Evolutionary conservation across 2,888 invertebrate species (phyloP), one percentile per base, ranked within the genome.

Genomic region (Octodonta nipae): DNA sequence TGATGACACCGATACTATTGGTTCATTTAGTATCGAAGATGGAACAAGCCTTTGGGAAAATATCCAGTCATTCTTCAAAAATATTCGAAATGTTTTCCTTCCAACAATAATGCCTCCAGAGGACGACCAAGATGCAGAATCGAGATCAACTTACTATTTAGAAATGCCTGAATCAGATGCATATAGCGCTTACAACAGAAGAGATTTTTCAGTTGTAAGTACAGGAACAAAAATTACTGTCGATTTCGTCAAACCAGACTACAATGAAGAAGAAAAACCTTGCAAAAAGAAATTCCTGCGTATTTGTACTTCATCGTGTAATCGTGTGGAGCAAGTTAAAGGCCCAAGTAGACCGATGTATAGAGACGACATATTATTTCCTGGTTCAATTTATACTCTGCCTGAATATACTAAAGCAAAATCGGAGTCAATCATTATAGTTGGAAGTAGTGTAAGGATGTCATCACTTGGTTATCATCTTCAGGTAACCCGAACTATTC

Each of bases 351-450:
- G 58, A 41, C 78, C 78, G 0, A 60, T 82, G 44, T 75, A 78
- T 51, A 64, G 75, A 29, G 73, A 75, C 41, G 82, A 83, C 50
- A 75, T 81, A 31, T 78, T 80, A 56, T 82, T 75, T 51, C 63
- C 66, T n/a, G 56, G 50, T 2, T 56, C 56, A 4, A n/a, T 22
- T n/a, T 3, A 4, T 11, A 22, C 10, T n/a, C 3, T 22, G 4
- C 22, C 22, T 3, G 10, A 3, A 11, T 43, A 43, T 33, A 26
- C 34, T 4, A 33, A 16, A 22, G 13, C 29, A 4, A 38, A 14
- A 28, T 22, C 30, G 5, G 37, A 28, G 8, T 10, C 30, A 6
- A 36, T 26, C 11, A 2, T 27, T 13, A 24, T 8, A 15, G n/a
- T 22, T 2, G 22, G 22, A n/a, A 22, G 11, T 3, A 22, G 22